Evolutionary conservation across 2,888 invertebrate genomes (phyloP).

Genomic region (Hirtodrosophila alboralis): DNA sequence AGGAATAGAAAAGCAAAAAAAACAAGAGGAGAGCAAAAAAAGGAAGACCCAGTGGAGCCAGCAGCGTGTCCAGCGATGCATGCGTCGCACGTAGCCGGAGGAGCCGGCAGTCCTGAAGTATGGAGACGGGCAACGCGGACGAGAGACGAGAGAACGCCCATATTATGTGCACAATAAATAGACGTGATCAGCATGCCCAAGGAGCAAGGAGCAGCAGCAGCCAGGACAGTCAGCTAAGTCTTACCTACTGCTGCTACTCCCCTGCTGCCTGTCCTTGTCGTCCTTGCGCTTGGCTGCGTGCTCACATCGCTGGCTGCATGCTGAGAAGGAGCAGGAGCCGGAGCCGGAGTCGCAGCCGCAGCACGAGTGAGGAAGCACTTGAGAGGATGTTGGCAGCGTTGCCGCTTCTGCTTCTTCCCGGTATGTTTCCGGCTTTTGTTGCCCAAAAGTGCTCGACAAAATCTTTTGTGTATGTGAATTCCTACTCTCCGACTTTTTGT

Average conservation of each 20-base stretch:
- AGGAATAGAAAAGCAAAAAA: slow-evolving; percentile 48
- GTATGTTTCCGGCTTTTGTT: slow-evolving; percentile 76
- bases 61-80: slow-evolving; percentile 76
- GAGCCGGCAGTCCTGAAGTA: slow-evolving; percentile 53
- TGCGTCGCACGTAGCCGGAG: slow-evolving; percentile 75
- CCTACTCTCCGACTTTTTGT: slow-evolving; percentile 16
- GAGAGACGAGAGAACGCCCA: slow-evolving; percentile 71
- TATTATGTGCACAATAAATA: slow-evolving; percentile 84
- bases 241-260: slow-evolving; percentile 5
- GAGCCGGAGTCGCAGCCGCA: slow-evolving; percentile 28
- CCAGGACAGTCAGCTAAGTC: slow-evolving; percentile 51
- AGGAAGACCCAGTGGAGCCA: slow-evolving; percentile 31
- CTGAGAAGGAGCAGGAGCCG: slow-evolving; percentile 59
- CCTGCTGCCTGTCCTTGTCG: slow-evolving; percentile 24
- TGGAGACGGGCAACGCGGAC: slow-evolving; percentile 31
- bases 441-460: slow-evolving; percentile 76
- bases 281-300: slow-evolving; percentile 72
- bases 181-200: slow-evolving; percentile 83
- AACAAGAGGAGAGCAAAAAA: slow-evolving; percentile 10
- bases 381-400: slow-evolving; percentile 71
- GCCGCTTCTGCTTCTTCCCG: slow-evolving; percentile 50
- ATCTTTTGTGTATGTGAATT: slow-evolving; percentile 68
- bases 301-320: slow-evolving; percentile 68
- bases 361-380: slow-evolving; percentile 68
- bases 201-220: slow-evolving; percentile 59